Evolutionary conservation across 2,888 invertebrate species (phyloP), one percentile per base, ranked within the genome.

Genomic region (Serrognathus titanus): DNA sequence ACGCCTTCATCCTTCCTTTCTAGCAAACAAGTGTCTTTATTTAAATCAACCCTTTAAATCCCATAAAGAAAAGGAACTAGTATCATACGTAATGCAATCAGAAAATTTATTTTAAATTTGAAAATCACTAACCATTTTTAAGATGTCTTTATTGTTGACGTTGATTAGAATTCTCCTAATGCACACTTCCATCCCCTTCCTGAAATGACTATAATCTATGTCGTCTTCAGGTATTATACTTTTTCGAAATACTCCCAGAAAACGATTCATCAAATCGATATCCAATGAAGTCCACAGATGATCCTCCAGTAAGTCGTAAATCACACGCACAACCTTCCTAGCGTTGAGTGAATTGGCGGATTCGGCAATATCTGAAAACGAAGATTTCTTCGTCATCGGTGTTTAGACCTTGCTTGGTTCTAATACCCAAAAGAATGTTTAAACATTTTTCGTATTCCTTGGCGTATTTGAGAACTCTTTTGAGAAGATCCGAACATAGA

Each of bases 171-270:
- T 78, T 13, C 81, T 76, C 35, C 80, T 76, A 1, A 85, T 66
- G 61, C 83, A 84, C 1, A 82, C 78, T 66, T 84, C 83, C 6
- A 85, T 75, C 2, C 83, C 81, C 61, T 78, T 81, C 38, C 75
- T 76, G 52, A 84, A 64, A 51, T 79, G 80, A 1, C 68, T 66
- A 4, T 65, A 62, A 4, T 66, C 50, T 20, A 66, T 66, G 1
- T 68, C 63, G 48, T 69, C 36, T 48, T 63, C 59, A 0, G 69
- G 61, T 11, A 63, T 62, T n/a, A 82, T 73, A 56, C 81, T 81
- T 13, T 70, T 70, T 16, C 80, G 75, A 57, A 82, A 82, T 55
- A 83, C 77, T 36, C 76, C 74, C 50, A 85, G 63, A 3, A 85
- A 71, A 45, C 72, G 60, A 4, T 48, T 55, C 13, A 77, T 51